phyloP scores from a whole-genome alignment of 2,888 invertebrate species.

The Hymenopus coronatus region DNA sequence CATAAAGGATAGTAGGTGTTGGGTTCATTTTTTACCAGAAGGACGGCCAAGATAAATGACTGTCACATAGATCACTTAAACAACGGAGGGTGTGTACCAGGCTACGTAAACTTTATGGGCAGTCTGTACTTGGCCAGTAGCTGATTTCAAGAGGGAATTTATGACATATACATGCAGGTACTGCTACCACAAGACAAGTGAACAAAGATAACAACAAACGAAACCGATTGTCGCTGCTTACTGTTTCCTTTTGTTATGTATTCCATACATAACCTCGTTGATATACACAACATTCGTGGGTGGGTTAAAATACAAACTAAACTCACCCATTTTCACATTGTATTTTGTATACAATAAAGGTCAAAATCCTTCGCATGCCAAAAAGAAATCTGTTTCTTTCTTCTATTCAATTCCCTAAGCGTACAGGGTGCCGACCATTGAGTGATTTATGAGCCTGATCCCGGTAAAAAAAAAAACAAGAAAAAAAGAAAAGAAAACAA shows the following conservation, averaged over 20 bases:
- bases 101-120: background rate
- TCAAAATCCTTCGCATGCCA: conserved; percentile 30
- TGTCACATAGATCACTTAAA: background rate
- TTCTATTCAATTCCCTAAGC: conserved; percentile 27
- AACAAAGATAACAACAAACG: conserved; percentile 22
- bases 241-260: conserved; percentile 20
- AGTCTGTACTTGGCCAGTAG: conserved; percentile 13
- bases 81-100: background rate
- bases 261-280: conserved; percentile 20
- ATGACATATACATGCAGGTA: conserved; percentile 16
- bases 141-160: conserved; percentile 17
- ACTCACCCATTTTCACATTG: conserved; percentile 27
- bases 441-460: conserved; percentile 26
- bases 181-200: conserved; percentile 19
- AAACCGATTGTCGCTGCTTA: conserved; percentile 21
- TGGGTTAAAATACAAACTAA: conserved; percentile 21
- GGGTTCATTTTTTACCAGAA: too few relatives aligned
- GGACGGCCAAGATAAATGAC: background rate
- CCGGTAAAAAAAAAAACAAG: conserved; percentile 14
- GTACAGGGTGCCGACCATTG: conserved; percentile 24
- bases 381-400: conserved; percentile 26
- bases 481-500: conserved; percentile 14
- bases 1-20: too few relatives aligned
- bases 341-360: conserved; percentile 30
- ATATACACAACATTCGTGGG: conserved; percentile 18